These are phyloP conservation scores for Arge pagana DNA, from an alignment of 2,888 invertebrate species.

Conservation along the genomic window DNA sequence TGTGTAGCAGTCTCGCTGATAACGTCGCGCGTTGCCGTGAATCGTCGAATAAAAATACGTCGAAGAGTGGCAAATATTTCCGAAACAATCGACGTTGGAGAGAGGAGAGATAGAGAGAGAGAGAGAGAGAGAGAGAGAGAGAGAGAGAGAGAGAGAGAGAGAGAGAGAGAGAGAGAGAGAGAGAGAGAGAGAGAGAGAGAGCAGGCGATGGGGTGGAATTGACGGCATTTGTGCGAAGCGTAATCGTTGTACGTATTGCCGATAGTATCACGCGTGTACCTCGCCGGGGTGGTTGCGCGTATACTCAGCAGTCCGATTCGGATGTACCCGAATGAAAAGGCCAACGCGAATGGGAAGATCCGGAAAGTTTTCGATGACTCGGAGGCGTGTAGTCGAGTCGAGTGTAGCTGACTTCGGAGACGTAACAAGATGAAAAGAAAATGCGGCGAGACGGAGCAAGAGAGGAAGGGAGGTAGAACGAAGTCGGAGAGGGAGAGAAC, in stretches of 20 bases:
- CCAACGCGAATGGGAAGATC: no score
- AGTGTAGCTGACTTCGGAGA: conserved; percentile 6
- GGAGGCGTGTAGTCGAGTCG: neutral
- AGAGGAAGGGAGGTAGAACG: conserved; percentile 33
- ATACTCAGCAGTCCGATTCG: no score
- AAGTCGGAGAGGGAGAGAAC: conserved; percentile 37
- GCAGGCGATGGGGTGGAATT: conserved; percentile 18
- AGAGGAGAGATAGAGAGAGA: neutral
- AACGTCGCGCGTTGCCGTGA: no score
- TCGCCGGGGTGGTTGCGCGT: no score
- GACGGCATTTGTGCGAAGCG: conserved; percentile 16
- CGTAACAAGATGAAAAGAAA: conserved; percentile 2
- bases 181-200: conserved; percentile 8
- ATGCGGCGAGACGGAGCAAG: conserved; percentile 22
- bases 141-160: conserved; percentile 7
- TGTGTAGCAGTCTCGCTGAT: no score
- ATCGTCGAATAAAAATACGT: no score
- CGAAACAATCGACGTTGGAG: conserved; percentile 4
- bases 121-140: conserved; percentile 8
- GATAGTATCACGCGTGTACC: conserved; percentile 3
- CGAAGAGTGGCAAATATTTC: no score
- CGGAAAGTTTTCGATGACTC: no score
- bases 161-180: conserved; percentile 6
- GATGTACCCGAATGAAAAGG: no score
- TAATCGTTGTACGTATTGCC: conserved; percentile 6